Conservation (phyloP, 2,797 vertebrate species). For the Dryobates pubescens region DNA sequence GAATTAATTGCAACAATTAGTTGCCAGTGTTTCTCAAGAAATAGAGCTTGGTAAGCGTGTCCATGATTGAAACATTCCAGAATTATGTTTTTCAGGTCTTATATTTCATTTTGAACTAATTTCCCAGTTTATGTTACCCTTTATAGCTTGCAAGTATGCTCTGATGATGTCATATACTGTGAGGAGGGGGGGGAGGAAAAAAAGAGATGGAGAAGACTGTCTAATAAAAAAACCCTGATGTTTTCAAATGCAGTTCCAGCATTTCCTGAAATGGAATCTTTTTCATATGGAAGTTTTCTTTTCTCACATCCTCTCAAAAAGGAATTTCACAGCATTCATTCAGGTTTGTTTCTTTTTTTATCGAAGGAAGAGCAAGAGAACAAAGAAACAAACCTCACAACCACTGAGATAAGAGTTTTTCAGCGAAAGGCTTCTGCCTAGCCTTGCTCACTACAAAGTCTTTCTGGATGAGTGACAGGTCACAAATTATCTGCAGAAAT, state of each 20-base stretch:
- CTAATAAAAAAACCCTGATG: not conserved
- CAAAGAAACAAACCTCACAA: not conserved
- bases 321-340: not conserved
- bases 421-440: not conserved
- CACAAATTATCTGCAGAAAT: slow-evolving; percentile 32
- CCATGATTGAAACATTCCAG: slow-evolving; percentile 11
- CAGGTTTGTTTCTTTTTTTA: not conserved
- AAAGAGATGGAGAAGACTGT: not conserved
- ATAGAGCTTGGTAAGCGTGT: not conserved
- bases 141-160: not conserved
- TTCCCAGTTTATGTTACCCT: not conserved
- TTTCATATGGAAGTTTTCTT: not conserved
- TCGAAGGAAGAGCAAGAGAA: not conserved
- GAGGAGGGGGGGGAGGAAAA: not conserved
- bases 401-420: not conserved
- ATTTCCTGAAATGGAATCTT: not conserved
- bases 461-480: slow-evolving; percentile 23
- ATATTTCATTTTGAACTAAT: slow-evolving; percentile 9
- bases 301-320: not conserved
- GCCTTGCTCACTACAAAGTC: not conserved
- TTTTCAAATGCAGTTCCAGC: not conserved
- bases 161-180: slow-evolving; percentile 12
- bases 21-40: not conserved
- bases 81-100: not conserved
- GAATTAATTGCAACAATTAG: slow-evolving; percentile 38